Evolutionary conservation across 2,888 invertebrate genomes (phyloP).

Genomic region (Drosophila austrosaltans): DNA sequence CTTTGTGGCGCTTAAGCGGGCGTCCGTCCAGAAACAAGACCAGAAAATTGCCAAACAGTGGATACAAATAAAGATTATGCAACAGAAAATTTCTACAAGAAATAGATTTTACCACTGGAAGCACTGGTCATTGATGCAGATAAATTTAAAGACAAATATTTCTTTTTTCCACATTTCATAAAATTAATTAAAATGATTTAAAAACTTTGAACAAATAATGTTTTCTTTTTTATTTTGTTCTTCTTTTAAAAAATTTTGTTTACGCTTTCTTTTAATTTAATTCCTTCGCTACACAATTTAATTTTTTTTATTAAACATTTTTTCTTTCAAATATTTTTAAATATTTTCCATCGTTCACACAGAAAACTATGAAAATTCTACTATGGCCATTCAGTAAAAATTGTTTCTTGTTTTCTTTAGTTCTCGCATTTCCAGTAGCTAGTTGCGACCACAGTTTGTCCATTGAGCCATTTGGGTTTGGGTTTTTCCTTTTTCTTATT

Average conservation of each 20-base stretch:
- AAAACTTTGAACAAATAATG: too few species aligned
- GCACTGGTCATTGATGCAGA: too few species aligned
- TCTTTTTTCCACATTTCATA: too few species aligned
- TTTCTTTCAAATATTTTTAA: not conserved
- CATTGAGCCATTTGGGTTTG: slow-evolving; percentile 23
- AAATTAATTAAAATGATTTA: too few species aligned
- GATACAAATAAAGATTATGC: not conserved
- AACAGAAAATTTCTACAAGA: too few species aligned
- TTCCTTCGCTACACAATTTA: too few species aligned
- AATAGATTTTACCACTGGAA: too few species aligned
- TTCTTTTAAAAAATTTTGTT: too few species aligned
- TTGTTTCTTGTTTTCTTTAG: slow-evolving; percentile 3
- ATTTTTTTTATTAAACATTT: not conserved
- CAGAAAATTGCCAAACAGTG: slow-evolving; percentile 3
- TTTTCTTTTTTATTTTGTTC: too few species aligned
- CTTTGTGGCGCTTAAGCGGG: slow-evolving; percentile 28
- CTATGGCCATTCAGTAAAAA: not conserved
- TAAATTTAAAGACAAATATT: too few species aligned
- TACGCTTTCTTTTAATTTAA: too few species aligned
- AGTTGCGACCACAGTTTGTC: slow-evolving; percentile 22
- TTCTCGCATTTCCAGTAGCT: slow-evolving; percentile 14
- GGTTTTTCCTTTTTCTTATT: slow-evolving; percentile 43
- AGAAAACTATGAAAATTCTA: slow-evolving; percentile 1
- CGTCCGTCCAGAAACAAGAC: slow-evolving; percentile 4
- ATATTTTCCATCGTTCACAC: slow-evolving; percentile 3